Evolutionary conservation across 2,113 vertebrate species (phyloP).

Genomic region (Pituophis catenifer): DNA sequence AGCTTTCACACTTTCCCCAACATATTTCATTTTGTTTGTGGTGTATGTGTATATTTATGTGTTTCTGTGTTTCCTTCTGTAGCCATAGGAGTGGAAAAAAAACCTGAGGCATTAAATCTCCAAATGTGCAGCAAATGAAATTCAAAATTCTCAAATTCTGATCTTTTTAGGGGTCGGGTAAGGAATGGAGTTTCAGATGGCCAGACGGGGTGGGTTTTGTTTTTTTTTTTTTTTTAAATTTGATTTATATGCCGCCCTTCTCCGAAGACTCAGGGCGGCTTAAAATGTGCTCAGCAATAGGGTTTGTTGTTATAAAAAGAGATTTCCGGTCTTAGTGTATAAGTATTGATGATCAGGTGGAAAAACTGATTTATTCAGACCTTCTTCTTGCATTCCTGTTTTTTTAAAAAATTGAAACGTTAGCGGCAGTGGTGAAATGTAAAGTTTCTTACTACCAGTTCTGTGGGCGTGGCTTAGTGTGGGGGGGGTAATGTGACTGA

Average conservation of each 20-base stretch:
- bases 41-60: neutral
- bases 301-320: neutral
- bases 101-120: neutral
- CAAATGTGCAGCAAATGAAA: neutral
- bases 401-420: neutral
- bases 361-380: neutral
- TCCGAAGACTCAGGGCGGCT: no score
- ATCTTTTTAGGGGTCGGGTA: neutral
- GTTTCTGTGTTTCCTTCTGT: neutral
- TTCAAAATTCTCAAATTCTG: neutral
- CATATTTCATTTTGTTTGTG: neutral
- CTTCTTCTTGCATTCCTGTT: neutral
- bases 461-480: no score
- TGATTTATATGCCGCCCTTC: no score
- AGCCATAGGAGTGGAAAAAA: neutral
- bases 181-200: neutral
- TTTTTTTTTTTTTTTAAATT: no score
- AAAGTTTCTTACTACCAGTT: no score
- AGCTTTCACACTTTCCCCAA: neutral
- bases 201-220: neutral
- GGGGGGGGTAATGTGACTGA: no score
- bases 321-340: neutral
- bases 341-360: neutral
- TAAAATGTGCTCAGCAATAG: no score
- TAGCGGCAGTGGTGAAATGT: no score